phyloP scores from a whole-genome alignment of 2,797 vertebrate species.

The Falco peregrinus region DNA sequence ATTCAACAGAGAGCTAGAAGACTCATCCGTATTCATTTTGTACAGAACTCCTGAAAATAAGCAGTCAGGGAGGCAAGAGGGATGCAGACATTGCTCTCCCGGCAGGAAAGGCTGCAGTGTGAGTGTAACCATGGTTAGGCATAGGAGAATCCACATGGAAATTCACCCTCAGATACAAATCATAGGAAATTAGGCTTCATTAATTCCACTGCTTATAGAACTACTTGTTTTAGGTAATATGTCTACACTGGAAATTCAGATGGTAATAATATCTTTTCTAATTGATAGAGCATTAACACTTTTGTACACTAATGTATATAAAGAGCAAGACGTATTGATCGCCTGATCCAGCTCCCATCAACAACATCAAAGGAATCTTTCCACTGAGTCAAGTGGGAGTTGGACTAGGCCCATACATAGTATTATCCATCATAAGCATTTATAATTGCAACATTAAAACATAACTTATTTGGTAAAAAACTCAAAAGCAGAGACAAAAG shows the following conservation, averaged over 20 bases:
- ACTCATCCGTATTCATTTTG: not conserved
- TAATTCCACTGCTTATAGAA: slow-evolving; percentile 4
- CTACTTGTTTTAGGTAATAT: not conserved
- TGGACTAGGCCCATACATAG: not conserved
- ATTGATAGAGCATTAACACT: slow-evolving; percentile 9
- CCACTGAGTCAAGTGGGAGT: not conserved
- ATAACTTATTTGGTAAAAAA: slow-evolving; percentile 13
- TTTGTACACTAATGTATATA: not conserved
- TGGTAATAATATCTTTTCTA: not conserved
- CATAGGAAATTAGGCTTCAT: not conserved
- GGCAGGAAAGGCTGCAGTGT: not conserved
- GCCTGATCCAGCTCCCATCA: not conserved
- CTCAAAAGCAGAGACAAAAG: slow-evolving; percentile 17
- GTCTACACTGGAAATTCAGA: not conserved
- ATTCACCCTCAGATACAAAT: not conserved
- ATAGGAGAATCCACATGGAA: not conserved
- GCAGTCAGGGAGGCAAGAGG: not conserved
- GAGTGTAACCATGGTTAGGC: not conserved
- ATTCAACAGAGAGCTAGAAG: not conserved
- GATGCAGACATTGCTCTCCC: not conserved
- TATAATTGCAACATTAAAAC: slow-evolving; percentile 6
- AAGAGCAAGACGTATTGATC: not conserved
- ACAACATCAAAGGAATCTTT: slow-evolving; percentile 13
- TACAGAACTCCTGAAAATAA: not conserved
- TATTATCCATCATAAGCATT: not conserved